Evolutionary conservation across 2,888 invertebrate species (phyloP), one percentile per base, ranked within the genome.

Genomic region (Brenthis hecate): DNA sequence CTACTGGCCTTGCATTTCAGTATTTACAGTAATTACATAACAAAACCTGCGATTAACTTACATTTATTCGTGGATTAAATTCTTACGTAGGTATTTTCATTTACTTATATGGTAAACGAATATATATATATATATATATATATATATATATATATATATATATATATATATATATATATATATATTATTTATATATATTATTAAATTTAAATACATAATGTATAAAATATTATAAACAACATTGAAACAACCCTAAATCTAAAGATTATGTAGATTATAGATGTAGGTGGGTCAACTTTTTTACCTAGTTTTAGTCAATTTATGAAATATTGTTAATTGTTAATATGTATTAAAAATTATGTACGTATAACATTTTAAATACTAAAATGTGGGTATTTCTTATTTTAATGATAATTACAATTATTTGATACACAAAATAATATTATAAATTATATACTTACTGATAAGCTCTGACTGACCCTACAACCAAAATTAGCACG

Each of bases 11-110:
- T 76, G 72, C 73, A 68, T 65, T 68, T 66, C 72, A 67, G 73
- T 70, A 71, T 66, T 72, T 72, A 70, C 51, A 65, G 68, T 60
- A 72, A 73, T 74, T 73, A 73, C 66, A 65, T 71, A 72, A 72
- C 56, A 62, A 57, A 67, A 58, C 51, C 61, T 54, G 66, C 58
- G 54, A 63, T 65, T 53, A 56, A 61, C 70, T 63, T 63, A 56
- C 72, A 61, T 71, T 72, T 71, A 56, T 67, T 70, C 56, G 66
- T 70, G 71, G 67, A 36, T 32, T 13, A 47, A n/a, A 13, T 57
- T 57, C 11, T 50, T 23, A 57, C 51, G 8, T 23, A 19, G 19
- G 19, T 19, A 48, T 58, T 58, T 48, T n/a, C 11, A 47, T 58
- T 58, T 13, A n/a, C 48, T 23, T 48, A 2, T 28, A 47, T 58